Evolutionary conservation across 30 jellyfish, hydroid and myxozoan genomes (phyloP), one percentile per base, ranked within the genome.

Genomic region (Cassiopea andromeda): DNA sequence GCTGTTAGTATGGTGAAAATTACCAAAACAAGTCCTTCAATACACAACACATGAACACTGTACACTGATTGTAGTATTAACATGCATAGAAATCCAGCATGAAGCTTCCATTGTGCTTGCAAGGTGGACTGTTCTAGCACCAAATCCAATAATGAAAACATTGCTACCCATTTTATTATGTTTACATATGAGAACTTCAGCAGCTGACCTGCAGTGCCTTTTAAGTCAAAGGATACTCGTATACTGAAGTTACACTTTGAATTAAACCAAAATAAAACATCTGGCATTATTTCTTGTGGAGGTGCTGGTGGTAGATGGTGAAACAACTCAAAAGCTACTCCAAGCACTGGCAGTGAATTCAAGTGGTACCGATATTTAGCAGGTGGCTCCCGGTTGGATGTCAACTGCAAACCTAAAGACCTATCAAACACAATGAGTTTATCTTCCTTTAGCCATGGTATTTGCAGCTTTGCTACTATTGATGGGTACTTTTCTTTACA

Each of bases 381-480:
- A 16, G 79, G 10, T 54, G 79, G 7, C 15, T 70, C 79, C 3
- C 6, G 2, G 27, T 70, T 70, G 16, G 27, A 70, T 1, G 54
- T 2, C 54, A 70, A 70, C 38, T 38, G 14, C 4, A 70, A 19
- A 7, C 27, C 58, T 19, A 70, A 2, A 15, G 15, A 50, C 79
- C 60, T 49, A 7, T 48, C 46, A 46, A 60, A 73, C 18, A 68
- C 83, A 16, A 1, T 64, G 75, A 76, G n/a, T 2, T 48, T 69
- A 59, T 83, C 93, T 78, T 90, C 97, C 9, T 60, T 64, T 17
- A 77, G 69, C 97, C 97, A 90, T 1, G 97, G 97, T n/a, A 68
- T 78, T 17, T 49, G 87, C 77, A 90, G 83, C 2, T 68, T 43
- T 14, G 75, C 66, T 2, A 90, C n/a, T 13, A 90, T 50, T 7